Base-by-base conservation (phyloP, 2,113 vertebrate species). In the Numenius arquata region DNA sequence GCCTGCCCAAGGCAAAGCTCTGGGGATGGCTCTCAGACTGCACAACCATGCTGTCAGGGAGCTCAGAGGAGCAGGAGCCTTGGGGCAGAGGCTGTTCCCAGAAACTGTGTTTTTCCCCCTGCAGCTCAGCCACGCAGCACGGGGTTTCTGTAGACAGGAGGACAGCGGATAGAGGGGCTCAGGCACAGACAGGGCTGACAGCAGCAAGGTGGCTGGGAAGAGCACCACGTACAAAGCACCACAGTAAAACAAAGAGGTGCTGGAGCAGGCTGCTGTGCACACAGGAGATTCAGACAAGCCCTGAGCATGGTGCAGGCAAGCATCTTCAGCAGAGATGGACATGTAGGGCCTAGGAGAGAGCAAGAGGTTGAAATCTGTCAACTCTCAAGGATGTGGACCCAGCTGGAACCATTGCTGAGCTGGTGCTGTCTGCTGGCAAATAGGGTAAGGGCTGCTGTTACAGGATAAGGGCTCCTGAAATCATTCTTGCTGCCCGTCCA, bases 111-210 rank as follows among this genome's bases (percentile, higher is more conserved):
- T 67, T 36, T 48, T 19, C 65, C 4, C 4, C 45, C 40, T 26
- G 48, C 12, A 30, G 50, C 55, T 47, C 75, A 22, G 56, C 6
- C 38, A 15, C 3, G 9, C 41, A 38, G 41, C 21, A 0, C 1
- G 8, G 41, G 21, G 18, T 8, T 92, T 38, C n/a, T 62, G 9
- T 4, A 26, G 48, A 19, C 20, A 15, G 53, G 11, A 55, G 11
- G 0, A 2, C 30, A 53, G 74, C 0, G 0, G 29, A 22, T 1
- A 1, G 38, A 72, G 45, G 71, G 55, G 36, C 30, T 43, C 27
- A 32, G 53, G 43, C 53, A 65, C 1, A 5, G 36, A 25, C 45
- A 81, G 26, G 38, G 36, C 68, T 41, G n/a, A 36, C 19, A 34
- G 84, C 83, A 80, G 21, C 6, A 4, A 23, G 15, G 26, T 19